Base-by-base conservation (phyloP, 2,888 invertebrate species). In the Polymixis flavicincta region DNA sequence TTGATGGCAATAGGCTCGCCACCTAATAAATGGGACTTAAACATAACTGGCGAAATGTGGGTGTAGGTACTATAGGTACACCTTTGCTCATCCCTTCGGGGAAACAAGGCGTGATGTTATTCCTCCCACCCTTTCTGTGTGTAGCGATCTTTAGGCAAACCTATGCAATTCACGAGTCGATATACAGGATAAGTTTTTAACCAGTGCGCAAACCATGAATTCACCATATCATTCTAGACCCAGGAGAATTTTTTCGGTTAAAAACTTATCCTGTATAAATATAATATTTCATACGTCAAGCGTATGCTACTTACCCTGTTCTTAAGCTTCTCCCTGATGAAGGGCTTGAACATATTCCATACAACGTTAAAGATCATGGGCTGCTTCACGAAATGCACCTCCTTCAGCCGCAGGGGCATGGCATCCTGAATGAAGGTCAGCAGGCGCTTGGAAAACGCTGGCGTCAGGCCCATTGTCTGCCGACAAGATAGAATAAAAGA, bases 371-470 rank as follows among this genome's bases (percentile, higher is more conserved):
- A 98, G 80, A 98, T 95, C 95, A 98, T 98, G 0, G 98, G 98
- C 90, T 98, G 98, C 90, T 98, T 98, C 5, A 98, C 98, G 91
- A 98, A 98, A 94, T 98, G 98, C 17, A 98, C 98, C 94, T 98
- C 98, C 93, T 98, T 98, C 87, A 98, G 96, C 72, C 98, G 97
- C 69, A 98, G 93, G 5, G 98, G 98, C 98, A 98, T 98, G 0
- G 98, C 98, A 76, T 98, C 98, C 94, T 98, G 98, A 86, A 98
- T 98, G 94, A 98, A 98, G 17, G 97, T 97, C 79, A 98, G 96
- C 69, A 98, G 97, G 67, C 97, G 97, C 96, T 97, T 97, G 68
- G 98, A 98, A 94, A 98, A 98, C 14, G 97, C 94, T 0, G 98
- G 98, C 0, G 97, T 97, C 68, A 98, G 92, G 0, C 97, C 97